A percentile compares a stretch with the other conserved stretches of the same genome.
These are phyloP conservation scores for Pyrrhia umbra DNA, from an alignment of 2,888 invertebrate genomes.

Conservation along the genomic window DNA sequence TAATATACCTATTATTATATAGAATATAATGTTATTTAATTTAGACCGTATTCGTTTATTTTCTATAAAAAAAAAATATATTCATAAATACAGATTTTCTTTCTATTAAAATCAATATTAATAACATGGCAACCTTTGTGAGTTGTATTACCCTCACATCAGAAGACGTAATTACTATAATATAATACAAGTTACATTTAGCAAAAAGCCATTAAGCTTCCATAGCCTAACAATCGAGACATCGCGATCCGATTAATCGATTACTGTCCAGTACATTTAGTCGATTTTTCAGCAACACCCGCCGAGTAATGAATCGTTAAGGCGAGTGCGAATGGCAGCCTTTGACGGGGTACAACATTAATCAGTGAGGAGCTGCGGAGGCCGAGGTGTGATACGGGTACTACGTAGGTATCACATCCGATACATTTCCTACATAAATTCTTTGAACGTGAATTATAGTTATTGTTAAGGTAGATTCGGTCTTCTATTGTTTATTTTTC, in stretches of 20 bases:
- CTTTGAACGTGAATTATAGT: conserved; percentile 29
- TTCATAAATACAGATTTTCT: too few relatives aligned
- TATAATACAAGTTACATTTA: neutral
- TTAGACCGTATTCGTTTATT: too few relatives aligned
- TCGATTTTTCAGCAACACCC: conserved; percentile 54
- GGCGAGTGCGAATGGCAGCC: conserved; percentile 57
- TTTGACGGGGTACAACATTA: conserved; percentile 56
- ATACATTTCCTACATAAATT: conserved; percentile 47
- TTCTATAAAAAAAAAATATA: too few relatives aligned
- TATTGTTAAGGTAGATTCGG: conserved; percentile 4
- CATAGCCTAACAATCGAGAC: conserved; percentile 17
- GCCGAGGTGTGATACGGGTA: conserved; percentile 41
- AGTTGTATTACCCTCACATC: neutral
- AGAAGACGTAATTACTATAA: neutral
- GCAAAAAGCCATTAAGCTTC: conserved; percentile 7
- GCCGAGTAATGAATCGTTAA: conserved; percentile 56
- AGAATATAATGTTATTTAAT: too few relatives aligned
- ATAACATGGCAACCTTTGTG: neutral
- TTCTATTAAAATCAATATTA: neutral
- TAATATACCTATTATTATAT: too few relatives aligned
- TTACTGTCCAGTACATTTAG: conserved; percentile 47
- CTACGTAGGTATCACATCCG: conserved; percentile 34
- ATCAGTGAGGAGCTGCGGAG: conserved; percentile 46
- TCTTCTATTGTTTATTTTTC: neutral
- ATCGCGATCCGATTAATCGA: conserved; percentile 46